These are phyloP conservation scores for Chrysemys picta DNA, from an alignment of 2,113 vertebrate genomes.

Conservation along the genomic window DNA sequence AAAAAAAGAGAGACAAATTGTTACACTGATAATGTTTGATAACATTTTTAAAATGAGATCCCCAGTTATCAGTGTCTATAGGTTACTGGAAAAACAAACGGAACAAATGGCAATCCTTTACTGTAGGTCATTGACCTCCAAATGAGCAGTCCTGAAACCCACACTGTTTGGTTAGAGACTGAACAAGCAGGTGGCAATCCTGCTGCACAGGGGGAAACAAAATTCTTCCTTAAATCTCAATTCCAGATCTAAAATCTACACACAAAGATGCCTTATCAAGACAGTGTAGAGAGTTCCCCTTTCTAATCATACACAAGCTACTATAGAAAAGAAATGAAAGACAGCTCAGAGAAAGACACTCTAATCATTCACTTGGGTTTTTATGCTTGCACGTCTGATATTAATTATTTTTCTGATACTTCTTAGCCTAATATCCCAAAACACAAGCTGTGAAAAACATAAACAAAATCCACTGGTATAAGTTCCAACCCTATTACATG, in stretches of 20 bases:
- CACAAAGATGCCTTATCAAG: neutral
- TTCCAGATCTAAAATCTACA: constrained; percentile 1
- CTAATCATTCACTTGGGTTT: neutral
- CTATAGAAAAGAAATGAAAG: neutral
- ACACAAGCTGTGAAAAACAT: fast-evolving
- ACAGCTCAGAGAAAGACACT: fast-evolving
- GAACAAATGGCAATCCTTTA: constrained; percentile 22
- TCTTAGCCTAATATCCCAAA: too few species aligned
- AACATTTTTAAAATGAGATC: neutral
- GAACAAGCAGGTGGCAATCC: neutral
- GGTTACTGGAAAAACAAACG: constrained; percentile 41
- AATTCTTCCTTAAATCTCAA: constrained; percentile 5
- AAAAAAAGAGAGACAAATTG: neutral
- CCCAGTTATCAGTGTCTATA: neutral
- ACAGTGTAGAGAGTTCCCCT: neutral
- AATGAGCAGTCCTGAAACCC: constrained; percentile 16
- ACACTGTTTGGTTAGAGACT: constrained; percentile 16
- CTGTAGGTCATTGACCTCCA: constrained; percentile 26
- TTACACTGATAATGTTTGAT: neutral
- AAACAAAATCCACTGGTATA: neutral
- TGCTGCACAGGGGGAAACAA: neutral
- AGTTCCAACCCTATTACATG: fast-evolving
- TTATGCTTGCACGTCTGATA: neutral
- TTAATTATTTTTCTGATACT: neutral
- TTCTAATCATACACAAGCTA: neutral